Conservation (phyloP, 2,888 invertebrate genomes). For the Clistopyga incitator region DNA sequence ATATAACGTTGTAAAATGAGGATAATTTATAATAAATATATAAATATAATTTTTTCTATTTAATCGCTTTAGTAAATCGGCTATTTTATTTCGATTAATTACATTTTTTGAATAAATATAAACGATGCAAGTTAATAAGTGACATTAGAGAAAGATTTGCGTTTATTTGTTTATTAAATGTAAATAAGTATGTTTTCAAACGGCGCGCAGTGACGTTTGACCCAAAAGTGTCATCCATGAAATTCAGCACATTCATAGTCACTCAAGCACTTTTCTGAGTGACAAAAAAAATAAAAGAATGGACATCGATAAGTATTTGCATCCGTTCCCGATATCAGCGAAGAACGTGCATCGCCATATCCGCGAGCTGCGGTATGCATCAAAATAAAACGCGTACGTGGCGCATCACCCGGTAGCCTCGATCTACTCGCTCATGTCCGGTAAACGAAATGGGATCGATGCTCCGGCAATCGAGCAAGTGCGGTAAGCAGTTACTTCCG, state of each 20-base stretch:
- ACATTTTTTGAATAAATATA: too few relatives aligned
- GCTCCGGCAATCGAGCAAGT: conserved; percentile 43
- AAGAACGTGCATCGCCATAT: background rate
- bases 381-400: conserved; percentile 38
- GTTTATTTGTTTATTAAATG: background rate
- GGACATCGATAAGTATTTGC: background rate
- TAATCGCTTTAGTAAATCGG: too few relatives aligned
- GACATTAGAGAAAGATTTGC: too few relatives aligned
- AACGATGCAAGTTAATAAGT: too few relatives aligned
- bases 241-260: background rate
- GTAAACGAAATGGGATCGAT: conserved; percentile 39
- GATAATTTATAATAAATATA: too few relatives aligned
- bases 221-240: background rate
- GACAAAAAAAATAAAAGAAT: background rate
- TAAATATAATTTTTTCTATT: too few relatives aligned
- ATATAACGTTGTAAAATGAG: too few relatives aligned
- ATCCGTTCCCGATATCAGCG: conserved; percentile 21
- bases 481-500: background rate
- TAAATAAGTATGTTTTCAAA: background rate
- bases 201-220: background rate
- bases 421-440: conserved; percentile 41
- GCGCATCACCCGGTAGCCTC: conserved; percentile 59
- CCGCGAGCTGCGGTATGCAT: background rate
- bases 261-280: background rate
- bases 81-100: too few relatives aligned